Conservation (phyloP, 2,113 vertebrate genomes). For the Gymnorhina tibicen region DNA sequence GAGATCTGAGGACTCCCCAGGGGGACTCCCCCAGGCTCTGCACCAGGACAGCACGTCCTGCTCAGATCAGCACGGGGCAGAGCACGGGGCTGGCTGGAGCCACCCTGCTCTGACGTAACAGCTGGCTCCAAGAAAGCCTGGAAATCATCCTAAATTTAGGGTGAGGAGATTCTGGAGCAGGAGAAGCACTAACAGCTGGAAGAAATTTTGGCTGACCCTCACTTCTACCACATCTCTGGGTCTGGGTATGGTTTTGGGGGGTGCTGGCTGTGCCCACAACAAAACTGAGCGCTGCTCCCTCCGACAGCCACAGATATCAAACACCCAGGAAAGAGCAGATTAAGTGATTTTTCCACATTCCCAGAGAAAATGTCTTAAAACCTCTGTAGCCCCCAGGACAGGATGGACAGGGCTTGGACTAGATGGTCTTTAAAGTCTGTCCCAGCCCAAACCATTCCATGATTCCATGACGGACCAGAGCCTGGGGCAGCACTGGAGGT, state of each 20-base stretch:
- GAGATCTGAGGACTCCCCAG: accelerated
- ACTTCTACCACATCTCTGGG: background rate
- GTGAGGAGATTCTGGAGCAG: background rate
- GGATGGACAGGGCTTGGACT: background rate
- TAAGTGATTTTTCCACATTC: background rate
- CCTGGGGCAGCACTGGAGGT: background rate
- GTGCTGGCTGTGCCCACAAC: no score
- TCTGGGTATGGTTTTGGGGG: background rate
- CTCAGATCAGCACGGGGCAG: accelerated
- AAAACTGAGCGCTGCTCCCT: accelerated
- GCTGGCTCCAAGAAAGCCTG: background rate
- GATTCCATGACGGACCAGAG: background rate
- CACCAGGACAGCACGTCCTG: accelerated
- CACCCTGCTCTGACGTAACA: background rate
- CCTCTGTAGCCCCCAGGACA: background rate
- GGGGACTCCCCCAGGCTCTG: background rate
- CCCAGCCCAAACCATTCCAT: background rate
- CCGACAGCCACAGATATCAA: background rate
- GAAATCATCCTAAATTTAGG: no score
- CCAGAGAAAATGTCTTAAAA: background rate
- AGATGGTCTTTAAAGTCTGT: background rate
- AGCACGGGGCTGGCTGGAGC: background rate
- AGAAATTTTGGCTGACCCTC: background rate
- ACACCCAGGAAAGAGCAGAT: background rate
- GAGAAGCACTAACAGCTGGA: background rate